Base-by-base conservation (phyloP, 2,113 vertebrate genomes). In the Coptodon bakossiorum region DNA sequence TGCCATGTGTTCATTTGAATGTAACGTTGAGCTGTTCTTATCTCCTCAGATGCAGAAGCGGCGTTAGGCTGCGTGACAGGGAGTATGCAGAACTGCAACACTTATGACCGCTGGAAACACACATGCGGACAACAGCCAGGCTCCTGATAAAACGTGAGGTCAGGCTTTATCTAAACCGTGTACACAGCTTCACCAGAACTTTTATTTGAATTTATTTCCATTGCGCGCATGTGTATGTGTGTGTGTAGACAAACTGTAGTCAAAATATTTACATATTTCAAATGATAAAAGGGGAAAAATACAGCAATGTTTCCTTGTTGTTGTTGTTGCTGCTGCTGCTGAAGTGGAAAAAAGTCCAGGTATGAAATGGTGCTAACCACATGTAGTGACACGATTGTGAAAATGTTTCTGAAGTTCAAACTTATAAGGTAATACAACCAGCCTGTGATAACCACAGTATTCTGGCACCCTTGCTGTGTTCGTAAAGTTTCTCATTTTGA, bases 221-320 rank as follows among this genome's bases (percentile, higher is more conserved):
- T 3, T 57, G 9, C 2, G 14, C 7, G 3, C 1, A 0, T 0
- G 17, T 3, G 9, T 12, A 8, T 43, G 3, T 6, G 9, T 31
- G 22, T 66, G 4, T 13, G 38, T 29, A 80, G 61, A 83, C 36
- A 66, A 56, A 78, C 24, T 50, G 16, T 52, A 34, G 73, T 78
- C 27, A 52, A 78, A 78, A 78, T 52, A 52, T 78, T 52, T 52
- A 50, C 73, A 78, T 78, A 78, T 78, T 78, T 34, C 27, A 50
- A 50, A 78, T 78, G 73, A 78, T 78, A 50, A 78, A 78, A 31
- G 27, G 24, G 27, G 73, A 34, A n/a, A 38, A 83, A 54, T 27
- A 6, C 48, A 68, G 14, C 17, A 63, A 34, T 17, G 17, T 53
- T 57, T 61, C 34, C 8, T 54, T 9, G 13, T 66, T 61, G 52